Evolutionary conservation across 2,888 invertebrate genomes (phyloP).

Genomic region (Lycocerus yunnanus): DNA sequence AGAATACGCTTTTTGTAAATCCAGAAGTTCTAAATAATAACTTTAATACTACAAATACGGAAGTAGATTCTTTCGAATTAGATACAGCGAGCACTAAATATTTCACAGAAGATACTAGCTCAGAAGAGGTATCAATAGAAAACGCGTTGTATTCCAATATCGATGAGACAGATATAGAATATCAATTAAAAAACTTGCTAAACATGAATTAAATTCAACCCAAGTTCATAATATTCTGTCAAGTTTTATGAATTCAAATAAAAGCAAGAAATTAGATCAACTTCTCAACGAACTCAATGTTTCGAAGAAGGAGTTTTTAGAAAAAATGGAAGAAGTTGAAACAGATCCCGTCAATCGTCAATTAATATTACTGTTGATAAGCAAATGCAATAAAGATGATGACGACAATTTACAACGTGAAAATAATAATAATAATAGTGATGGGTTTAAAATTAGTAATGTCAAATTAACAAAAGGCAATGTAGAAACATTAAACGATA

Average conservation of each 20-base stretch:
- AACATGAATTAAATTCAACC: slow-evolving; percentile 46
- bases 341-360: slow-evolving; percentile 75
- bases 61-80: not conserved
- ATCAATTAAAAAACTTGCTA: slow-evolving; percentile 54
- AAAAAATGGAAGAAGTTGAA: slow-evolving; percentile 81
- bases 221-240: slow-evolving; percentile 51
- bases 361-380: slow-evolving; percentile 75
- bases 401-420: too few relatives aligned
- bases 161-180: slow-evolving; percentile 47
- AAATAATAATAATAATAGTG: not conserved
- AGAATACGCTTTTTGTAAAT: slow-evolving; percentile 71
- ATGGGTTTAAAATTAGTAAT: not conserved
- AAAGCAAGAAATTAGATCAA: slow-evolving; percentile 74
- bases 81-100: slow-evolving; percentile 6
- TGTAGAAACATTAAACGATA: not conserved
- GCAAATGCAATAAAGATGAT: slow-evolving; percentile 70
- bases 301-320: slow-evolving; percentile 74
- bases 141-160: not conserved
- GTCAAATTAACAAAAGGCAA: not conserved
- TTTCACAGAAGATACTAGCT: not conserved
- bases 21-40: slow-evolving; percentile 74
- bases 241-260: slow-evolving; percentile 63
- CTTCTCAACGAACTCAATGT: slow-evolving; percentile 78
- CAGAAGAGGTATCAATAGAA: not conserved
- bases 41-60: slow-evolving; percentile 43